Percentiles rank a stretch among this genome's conserved stretches.
These are phyloP conservation scores for Watsonalla cultraria DNA, from an alignment of 2,888 invertebrate species.

Conservation along the genomic window DNA sequence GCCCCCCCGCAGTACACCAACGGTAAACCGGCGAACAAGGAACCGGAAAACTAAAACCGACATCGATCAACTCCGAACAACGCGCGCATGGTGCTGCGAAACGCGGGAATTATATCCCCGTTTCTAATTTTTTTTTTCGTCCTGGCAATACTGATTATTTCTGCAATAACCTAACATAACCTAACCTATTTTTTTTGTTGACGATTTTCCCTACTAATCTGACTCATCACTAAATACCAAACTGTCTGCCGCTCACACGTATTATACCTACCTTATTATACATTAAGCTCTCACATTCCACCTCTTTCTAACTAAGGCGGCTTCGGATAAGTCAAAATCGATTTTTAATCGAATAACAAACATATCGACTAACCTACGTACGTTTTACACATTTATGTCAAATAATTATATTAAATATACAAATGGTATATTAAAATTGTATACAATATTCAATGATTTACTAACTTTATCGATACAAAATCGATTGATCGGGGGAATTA, in stretches of 20 bases:
- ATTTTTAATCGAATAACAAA: conserved; percentile 5
- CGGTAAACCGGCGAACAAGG: conserved; percentile 62
- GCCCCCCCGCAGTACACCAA: conserved; percentile 73
- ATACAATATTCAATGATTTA: background rate
- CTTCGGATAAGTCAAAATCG: conserved; percentile 37
- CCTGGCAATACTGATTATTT: conserved; percentile 58
- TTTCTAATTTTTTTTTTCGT: conserved; percentile 21
- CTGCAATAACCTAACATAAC: conserved; percentile 26
- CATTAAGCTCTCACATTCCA: conserved; percentile 61
- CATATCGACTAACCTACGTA: conserved; percentile 4
- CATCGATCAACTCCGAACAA: conserved; percentile 17
- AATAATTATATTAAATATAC: background rate
- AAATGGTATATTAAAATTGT: background rate
- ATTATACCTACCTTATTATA: conserved; percentile 42
- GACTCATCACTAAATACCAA: conserved; percentile 71
- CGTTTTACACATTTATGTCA: background rate
- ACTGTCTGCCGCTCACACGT: conserved; percentile 46
- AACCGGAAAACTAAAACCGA: conserved; percentile 29
- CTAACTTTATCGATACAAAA: background rate
- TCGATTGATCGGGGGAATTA: conserved; percentile 14
- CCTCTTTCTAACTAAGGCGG: conserved; percentile 42
- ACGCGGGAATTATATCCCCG: conserved; percentile 18
- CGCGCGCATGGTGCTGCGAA: conserved; percentile 40
- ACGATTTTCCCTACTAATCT: conserved; percentile 48
- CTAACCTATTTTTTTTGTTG: conserved; percentile 16